These are phyloP conservation scores for Dendroctonus valens DNA, from an alignment of 1,140 invertebrate species.

Conservation along the genomic window DNA sequence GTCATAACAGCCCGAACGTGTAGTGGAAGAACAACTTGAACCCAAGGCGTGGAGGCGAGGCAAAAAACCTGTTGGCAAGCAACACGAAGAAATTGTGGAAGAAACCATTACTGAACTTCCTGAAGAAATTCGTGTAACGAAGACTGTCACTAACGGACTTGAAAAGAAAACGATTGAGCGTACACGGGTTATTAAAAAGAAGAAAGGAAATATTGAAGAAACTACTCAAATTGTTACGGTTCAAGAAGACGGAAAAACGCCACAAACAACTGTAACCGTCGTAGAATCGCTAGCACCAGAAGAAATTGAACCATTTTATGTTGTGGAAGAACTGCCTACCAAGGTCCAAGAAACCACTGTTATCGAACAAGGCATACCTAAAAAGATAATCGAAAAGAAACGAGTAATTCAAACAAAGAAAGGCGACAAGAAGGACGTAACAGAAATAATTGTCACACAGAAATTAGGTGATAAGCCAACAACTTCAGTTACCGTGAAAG, in stretches of 20 bases:
- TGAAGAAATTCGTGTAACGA: slow-evolving; percentile 47
- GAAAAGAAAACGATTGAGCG: slow-evolving; percentile 38
- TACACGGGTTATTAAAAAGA: slow-evolving; percentile 40
- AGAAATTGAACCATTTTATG: slow-evolving; percentile 32
- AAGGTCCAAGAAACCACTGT: slow-evolving; percentile 41
- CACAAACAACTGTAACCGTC: slow-evolving; percentile 40
- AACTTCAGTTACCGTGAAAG: slow-evolving; percentile 42
- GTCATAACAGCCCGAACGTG: slow-evolving; percentile 26
- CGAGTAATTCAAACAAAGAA: slow-evolving; percentile 47
- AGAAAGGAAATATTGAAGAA: slow-evolving; percentile 47
- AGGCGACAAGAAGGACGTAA: slow-evolving; percentile 42
- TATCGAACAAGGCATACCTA: slow-evolving; percentile 29
- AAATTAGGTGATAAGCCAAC: slow-evolving; percentile 47
- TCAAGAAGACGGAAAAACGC: slow-evolving; percentile 41
- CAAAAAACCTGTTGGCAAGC: slow-evolving; percentile 19
- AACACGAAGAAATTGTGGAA: slow-evolving; percentile 18
- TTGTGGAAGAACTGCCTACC: slow-evolving; percentile 42
- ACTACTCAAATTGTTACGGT: slow-evolving; percentile 46
- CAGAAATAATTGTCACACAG: slow-evolving; percentile 42
- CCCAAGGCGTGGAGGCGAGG: slow-evolving; percentile 40
- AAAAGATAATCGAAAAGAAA: slow-evolving; percentile 42
- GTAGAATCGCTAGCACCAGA: neutral
- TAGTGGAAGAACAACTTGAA: too few relatives aligned
- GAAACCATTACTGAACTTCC: slow-evolving; percentile 36
- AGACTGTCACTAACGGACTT: slow-evolving; percentile 48